Base-by-base conservation (phyloP, 2,113 vertebrate genomes). In the Brienomyrus longianalis region DNA sequence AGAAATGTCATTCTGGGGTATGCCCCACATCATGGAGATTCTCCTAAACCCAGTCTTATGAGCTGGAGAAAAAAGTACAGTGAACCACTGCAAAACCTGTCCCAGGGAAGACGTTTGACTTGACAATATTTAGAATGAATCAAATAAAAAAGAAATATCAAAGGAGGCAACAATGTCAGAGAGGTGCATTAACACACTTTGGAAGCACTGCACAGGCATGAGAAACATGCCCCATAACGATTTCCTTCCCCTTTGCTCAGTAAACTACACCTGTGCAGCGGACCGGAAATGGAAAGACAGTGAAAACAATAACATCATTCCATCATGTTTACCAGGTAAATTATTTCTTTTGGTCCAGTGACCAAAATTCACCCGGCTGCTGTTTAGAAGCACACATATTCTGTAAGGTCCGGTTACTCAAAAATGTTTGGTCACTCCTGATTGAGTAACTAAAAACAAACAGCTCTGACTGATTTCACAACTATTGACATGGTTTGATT, bases 261-360 rank as follows among this genome's bases (percentile, higher is more conserved):
- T 93, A 31, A 94, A 27, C 15, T 93, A 92, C 21, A 93, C 91
- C 13, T 96, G 95, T 91, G 89, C 93, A 8, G 89, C 90, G n/a
- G 92, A 95, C 87, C 92, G 95, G 62, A 92, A 92, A 47, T 96
- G 95, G 95, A 94, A 89, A 74, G 90, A 92, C n/a, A 45, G 59
- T 54, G 83, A 62, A 48, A 83, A 88, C 83, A 48, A 91, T 83
- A 83, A 92, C 8, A n/a, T 91, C 48, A 88, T 86, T 15, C 94
- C 94, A n/a, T 74, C 1, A 13, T 96, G 95, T 88, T 39, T 93
- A 27, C 93, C 95, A 94, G 95, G 95, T 95, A 93, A 89, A 39
- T 47, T 77, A 86, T 35, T 90, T 39, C 66, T 21, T 52, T 13
- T 39, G 17, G 9, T 85, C 9, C 8, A 43, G 35, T 48, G 19